A percentile compares a stretch with the other conserved stretches of the same genome.
phyloP scores from a whole-genome alignment of 2,888 invertebrate genomes.

The Globia sparganii region DNA sequence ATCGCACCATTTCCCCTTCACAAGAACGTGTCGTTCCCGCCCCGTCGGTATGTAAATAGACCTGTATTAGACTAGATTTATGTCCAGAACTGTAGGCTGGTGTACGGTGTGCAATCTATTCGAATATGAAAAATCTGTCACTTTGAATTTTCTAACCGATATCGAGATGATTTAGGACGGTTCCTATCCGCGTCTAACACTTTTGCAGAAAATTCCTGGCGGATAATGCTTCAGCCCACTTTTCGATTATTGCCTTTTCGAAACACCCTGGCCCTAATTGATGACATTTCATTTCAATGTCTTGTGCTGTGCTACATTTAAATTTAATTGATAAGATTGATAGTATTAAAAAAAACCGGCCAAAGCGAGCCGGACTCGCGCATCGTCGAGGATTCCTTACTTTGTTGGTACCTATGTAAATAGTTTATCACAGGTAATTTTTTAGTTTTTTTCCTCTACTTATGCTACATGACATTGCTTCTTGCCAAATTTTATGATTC shows the following conservation, averaged over 20 bases:
- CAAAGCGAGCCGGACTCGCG: no score
- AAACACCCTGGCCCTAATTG: no score
- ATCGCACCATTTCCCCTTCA: slow-evolving; percentile 23
- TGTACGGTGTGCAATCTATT: slow-evolving; percentile 24
- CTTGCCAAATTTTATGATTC: no score
- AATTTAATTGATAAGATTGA: neutral
- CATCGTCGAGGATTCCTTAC: no score
- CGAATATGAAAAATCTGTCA: slow-evolving; percentile 42
- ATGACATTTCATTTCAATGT: neutral
- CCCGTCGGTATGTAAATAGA: slow-evolving; percentile 45
- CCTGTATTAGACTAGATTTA: slow-evolving; percentile 46
- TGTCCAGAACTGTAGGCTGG: slow-evolving; percentile 41
- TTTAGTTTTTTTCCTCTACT: no score
- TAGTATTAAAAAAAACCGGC: no score
- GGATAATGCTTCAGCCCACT: neutral
- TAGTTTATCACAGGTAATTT: no score
- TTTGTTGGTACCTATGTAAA: no score
- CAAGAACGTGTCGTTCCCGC: slow-evolving; percentile 52
- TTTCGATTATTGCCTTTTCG: neutral
- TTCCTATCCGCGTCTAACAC: neutral
- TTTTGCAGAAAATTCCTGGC: no score
- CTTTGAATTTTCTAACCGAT: slow-evolving; percentile 21
- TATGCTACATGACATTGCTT: no score
- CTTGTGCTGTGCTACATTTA: neutral
- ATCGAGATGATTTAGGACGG: slow-evolving; percentile 13